These are phyloP conservation scores for Panagrolaimus sp. DNA, from an alignment of 1,140 invertebrate genomes.

Conservation along the genomic window DNA sequence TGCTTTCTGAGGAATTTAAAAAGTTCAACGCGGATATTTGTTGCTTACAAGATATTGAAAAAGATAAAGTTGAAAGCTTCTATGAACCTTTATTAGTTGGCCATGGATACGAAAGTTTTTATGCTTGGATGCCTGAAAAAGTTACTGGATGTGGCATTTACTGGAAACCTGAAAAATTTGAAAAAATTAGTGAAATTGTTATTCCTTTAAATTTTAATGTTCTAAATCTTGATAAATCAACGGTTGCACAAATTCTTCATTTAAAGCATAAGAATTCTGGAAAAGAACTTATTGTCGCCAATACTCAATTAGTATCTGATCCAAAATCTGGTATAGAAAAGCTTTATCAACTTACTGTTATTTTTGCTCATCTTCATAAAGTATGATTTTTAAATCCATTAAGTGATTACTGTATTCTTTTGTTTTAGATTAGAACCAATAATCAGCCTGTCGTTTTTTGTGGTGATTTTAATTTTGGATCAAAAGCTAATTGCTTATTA, in stretches of 20 bases:
- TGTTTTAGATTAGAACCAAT: background rate
- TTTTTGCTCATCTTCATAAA: background rate
- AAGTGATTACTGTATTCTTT: background rate
- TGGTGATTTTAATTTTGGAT: background rate
- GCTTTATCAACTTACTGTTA: background rate
- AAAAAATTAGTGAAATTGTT: background rate
- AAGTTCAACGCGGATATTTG: background rate
- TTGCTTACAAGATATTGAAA: no score
- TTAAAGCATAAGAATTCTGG: background rate
- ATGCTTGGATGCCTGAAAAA: no score
- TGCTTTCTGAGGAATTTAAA: background rate
- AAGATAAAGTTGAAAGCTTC: no score
- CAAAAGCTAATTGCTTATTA: background rate
- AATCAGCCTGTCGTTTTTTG: background rate
- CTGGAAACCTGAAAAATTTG: background rate
- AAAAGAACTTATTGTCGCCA: background rate
- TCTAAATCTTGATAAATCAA: background rate
- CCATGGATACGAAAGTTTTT: no score
- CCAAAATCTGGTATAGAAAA: background rate
- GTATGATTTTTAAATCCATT: no score
- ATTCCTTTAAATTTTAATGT: background rate
- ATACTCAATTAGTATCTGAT: constrained; percentile 7
- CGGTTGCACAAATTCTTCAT: background rate
- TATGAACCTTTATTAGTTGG: no score
- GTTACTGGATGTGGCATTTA: background rate